Conservation (phyloP, 2,888 invertebrate species). For the Eupelmus urozonus region DNA sequence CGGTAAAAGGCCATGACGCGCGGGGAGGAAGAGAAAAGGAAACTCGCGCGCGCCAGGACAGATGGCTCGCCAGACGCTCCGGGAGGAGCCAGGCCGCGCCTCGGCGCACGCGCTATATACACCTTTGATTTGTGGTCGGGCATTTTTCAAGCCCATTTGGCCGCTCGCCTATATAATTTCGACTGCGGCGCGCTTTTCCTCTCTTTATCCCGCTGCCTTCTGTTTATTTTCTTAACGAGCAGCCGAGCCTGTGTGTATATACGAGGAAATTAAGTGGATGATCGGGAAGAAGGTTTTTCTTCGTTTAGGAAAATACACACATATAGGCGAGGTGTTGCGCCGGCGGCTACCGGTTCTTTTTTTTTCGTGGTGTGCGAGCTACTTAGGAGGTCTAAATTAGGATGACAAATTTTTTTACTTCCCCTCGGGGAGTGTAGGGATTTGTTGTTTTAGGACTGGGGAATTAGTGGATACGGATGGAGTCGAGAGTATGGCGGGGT, state of each 20-base stretch:
- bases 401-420: slow-evolving; percentile 40
- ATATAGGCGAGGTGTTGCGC: neutral
- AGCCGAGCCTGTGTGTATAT: no score
- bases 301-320: slow-evolving; percentile 15
- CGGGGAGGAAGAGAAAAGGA: neutral
- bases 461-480: neutral
- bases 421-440: neutral
- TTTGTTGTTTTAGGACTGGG: slow-evolving; percentile 47
- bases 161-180: slow-evolving; percentile 70
- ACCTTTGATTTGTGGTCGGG: slow-evolving; percentile 76
- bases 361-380: neutral
- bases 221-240: slow-evolving; percentile 59
- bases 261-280: slow-evolving; percentile 46
- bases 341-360: slow-evolving; percentile 25
- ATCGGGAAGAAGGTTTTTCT: neutral
- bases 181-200: slow-evolving; percentile 35
- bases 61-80: slow-evolving; percentile 33
- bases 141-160: slow-evolving; percentile 76
- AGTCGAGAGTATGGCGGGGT: neutral
- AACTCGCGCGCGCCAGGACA: slow-evolving; percentile 8
- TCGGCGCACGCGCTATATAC: neutral
- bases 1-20: neutral
- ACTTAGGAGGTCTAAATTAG: slow-evolving; percentile 52
- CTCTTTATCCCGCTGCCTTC: slow-evolving; percentile 38
- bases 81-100: no score